These are phyloP conservation scores for Exephanes ischioxanthus DNA, from an alignment of 2,888 invertebrate species.

Conservation along the genomic window DNA sequence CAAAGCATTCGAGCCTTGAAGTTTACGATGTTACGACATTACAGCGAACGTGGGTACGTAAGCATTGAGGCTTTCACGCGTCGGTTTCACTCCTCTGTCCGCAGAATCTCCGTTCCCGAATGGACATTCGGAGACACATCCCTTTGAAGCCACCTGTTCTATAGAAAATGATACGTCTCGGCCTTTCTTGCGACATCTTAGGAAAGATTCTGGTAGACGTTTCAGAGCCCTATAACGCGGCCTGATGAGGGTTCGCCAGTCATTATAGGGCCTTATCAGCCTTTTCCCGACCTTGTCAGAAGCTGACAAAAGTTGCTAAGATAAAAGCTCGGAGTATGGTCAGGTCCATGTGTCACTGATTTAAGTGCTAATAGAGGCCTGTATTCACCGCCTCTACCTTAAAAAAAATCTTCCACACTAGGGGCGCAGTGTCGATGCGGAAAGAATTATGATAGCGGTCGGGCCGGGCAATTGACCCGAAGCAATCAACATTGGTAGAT, in stretches of 20 bases:
- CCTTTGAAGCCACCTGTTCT: background rate
- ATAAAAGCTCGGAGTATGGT: background rate
- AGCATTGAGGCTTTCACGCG: background rate
- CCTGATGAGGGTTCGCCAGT: no score
- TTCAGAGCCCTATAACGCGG: no score
- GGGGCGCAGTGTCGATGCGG: background rate
- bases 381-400: background rate
- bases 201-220: background rate
- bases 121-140: background rate
- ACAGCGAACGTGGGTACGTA: background rate
- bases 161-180: background rate
- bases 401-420: background rate
- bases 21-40: background rate
- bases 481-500: background rate
- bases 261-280: no score
- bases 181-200: background rate
- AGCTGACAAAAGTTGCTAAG: background rate
- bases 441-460: background rate
- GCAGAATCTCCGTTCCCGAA: background rate
- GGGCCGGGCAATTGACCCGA: background rate
- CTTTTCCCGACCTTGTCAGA: no score
- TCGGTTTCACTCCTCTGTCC: background rate
- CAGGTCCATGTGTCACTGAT: background rate
- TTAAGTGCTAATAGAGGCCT: background rate
- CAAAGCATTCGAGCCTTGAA: constrained; percentile 16